Evolutionary conservation across 2,797 vertebrate species (phyloP), one percentile per base, ranked within the genome.

Genomic region (Oryzias sinensis): DNA sequence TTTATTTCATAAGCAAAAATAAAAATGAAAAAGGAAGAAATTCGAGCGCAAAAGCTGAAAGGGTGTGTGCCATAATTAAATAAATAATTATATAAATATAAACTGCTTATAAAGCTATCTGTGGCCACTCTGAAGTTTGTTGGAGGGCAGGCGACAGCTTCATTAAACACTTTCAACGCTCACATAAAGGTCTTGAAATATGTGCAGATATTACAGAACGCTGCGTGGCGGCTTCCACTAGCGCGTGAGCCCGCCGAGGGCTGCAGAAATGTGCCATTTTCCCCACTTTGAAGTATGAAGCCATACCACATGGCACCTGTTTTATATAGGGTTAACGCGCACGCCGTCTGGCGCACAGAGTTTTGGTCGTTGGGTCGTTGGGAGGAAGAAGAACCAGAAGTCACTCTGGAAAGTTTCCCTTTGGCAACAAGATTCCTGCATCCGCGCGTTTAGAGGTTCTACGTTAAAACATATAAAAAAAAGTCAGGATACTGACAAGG

Each of bases 301-400:
- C 33, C 27, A 29, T 65, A 79, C 85, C 74, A 59, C 44, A 74
- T 56, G 67, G 84, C 88, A 90, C 88, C 87, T 89, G 87, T 80
- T 84, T 85, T 81, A 76, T 73, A 68, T 68, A 76, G 56, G 69
- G 68, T 66, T 62, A 57, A 75, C 68, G 58, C 78, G 76, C 65
- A 57, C 65, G 60, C 73, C 14, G 71, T 80, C 66, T 60, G 72
- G 53, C 56, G 63, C 41, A 37, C n/a, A 71, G 13, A 61, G 27
- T 68, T 77, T 65, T 57, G 62, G 62, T 63, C 62, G 60, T 48
- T 56, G 2, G 62, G 62, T 63, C 62, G 60, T 48, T 56, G 2
- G 45, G 46, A 16, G 24, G 46, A 17, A 51, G 17, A 16, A n/a
- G 18, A 17, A 49, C 18, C 18, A 14, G 6, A 45, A 70, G 53